These are phyloP conservation scores for Heliangelus exortis DNA, from an alignment of 2,797 vertebrate genomes.

Conservation along the genomic window DNA sequence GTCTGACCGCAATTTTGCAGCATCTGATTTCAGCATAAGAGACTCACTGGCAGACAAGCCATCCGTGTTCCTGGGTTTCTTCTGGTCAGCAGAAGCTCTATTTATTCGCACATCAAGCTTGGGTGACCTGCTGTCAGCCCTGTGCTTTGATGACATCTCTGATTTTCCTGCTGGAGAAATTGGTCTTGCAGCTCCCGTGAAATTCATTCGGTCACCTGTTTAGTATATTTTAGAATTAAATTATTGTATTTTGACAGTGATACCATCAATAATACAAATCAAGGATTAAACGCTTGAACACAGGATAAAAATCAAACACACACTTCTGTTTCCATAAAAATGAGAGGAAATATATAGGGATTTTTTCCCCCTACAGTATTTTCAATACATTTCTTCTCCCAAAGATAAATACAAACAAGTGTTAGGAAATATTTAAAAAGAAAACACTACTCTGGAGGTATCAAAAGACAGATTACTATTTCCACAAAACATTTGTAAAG, in stretches of 20 bases:
- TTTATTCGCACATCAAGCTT: constrained; percentile 89
- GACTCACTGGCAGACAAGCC: constrained; percentile 91
- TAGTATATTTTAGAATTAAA: constrained; percentile 68
- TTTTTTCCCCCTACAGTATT: neutral
- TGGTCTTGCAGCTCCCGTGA: constrained; percentile 83
- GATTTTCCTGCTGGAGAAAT: constrained; percentile 85
- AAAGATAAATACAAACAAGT: neutral
- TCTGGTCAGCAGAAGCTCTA: constrained; percentile 85
- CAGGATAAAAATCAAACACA: neutral
- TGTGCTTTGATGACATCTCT: constrained; percentile 86
- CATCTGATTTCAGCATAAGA: constrained; percentile 92
- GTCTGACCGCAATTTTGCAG: constrained; percentile 94
- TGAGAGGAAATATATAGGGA: neutral
- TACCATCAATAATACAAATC: neutral
- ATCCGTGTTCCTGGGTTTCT: constrained; percentile 87
- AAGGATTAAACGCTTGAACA: neutral
- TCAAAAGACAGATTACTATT: neutral
- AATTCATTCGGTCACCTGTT: constrained; percentile 91
- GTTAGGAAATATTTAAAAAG: neutral
- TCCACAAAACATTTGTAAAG: neutral
- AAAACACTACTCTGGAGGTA: neutral
- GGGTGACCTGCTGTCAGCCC: constrained; percentile 87
- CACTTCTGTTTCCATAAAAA: constrained; percentile 1
- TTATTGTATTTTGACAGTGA: constrained; percentile 19
- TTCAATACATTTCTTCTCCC: neutral